Evolutionary conservation across 2,797 vertebrate species (phyloP).

Genomic region (Forpus xanthops): DNA sequence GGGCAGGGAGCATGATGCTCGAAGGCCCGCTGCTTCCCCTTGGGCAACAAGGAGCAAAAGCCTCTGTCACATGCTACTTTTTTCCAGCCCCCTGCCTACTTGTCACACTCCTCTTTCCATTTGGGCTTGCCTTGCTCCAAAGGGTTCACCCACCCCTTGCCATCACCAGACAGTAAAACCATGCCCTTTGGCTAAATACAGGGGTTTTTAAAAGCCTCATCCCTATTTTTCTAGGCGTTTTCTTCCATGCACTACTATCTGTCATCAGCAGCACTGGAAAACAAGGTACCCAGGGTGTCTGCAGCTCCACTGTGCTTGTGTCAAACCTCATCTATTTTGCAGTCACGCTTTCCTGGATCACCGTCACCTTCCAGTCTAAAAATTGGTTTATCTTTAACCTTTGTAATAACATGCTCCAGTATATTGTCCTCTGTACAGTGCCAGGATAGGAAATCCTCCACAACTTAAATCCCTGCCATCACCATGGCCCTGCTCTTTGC

Average conservation of each 20-base stretch:
- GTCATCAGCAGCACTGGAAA: background rate
- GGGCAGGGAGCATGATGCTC: background rate
- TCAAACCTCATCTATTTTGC: background rate
- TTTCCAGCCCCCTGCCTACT: slow-evolving; percentile 23
- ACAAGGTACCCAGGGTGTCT: background rate
- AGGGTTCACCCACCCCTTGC: background rate
- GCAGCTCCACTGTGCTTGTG: background rate
- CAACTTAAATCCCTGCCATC: background rate
- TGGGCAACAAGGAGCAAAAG: background rate
- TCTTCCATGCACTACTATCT: background rate
- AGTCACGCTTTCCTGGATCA: background rate
- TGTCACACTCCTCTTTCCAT: background rate
- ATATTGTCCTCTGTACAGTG: background rate
- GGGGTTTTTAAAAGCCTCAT: background rate
- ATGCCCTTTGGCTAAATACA: slow-evolving; percentile 31
- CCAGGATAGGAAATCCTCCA: background rate
- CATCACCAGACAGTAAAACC: slow-evolving; percentile 1
- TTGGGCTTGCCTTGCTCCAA: background rate
- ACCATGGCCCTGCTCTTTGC: background rate
- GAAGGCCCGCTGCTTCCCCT: accelerated
- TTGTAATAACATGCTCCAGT: background rate
- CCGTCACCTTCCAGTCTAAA: background rate
- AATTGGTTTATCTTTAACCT: background rate
- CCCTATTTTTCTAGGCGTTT: background rate
- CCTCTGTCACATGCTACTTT: background rate